Base-by-base conservation (phyloP, 2,113 vertebrate genomes). In the Galemys pyrenaicus region DNA sequence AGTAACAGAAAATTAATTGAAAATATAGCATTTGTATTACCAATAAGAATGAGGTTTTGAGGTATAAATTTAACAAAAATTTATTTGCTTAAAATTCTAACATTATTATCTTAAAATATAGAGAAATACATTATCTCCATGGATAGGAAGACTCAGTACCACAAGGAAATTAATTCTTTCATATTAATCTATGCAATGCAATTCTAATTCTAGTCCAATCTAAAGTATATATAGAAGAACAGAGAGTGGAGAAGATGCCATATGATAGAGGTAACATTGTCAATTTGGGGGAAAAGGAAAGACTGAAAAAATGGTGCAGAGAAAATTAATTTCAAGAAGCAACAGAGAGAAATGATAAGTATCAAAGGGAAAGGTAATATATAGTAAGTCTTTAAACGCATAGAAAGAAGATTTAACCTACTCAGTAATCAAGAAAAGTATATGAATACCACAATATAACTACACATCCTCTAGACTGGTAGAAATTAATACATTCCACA, bases 1-100 rank as follows among this genome's bases (percentile, higher is more conserved):
- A 87, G 24, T 65, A 92, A 79, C 17, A 80, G 62, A 80, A 75
- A 88, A 74, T 74, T 6, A 60, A 41, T 0, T 17, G 32, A 90
- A 89, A 96, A 87, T 17, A 56, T 16, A 41, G 20, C 4, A 86
- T 58, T 90, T 51, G 56, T 3, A 73, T 51, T 1, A 92, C 5
- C 20, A 80, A 85, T 1, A 64, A 82, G 9, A 82, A 79, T 24
- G 35, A 65, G 0, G 9, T 26, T 94, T 90, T 94, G 39, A 92
- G 78, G 65, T 77, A 46, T 22, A 87, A 44, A 84, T 65, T 37
- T 30, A 44, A 26, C 6, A 92, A 94, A 89, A 84, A 65, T 78
- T 30, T 67, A 91, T 75, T 85, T 89, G 41, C 10, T n/a, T 89
- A 86, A 81, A 91, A 64, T 67, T 37, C 16, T 54, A 92, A 94